Evolutionary conservation across 53 echinoderm and acorn worm species (phyloP).

Genomic region (Arbacia lixula): DNA sequence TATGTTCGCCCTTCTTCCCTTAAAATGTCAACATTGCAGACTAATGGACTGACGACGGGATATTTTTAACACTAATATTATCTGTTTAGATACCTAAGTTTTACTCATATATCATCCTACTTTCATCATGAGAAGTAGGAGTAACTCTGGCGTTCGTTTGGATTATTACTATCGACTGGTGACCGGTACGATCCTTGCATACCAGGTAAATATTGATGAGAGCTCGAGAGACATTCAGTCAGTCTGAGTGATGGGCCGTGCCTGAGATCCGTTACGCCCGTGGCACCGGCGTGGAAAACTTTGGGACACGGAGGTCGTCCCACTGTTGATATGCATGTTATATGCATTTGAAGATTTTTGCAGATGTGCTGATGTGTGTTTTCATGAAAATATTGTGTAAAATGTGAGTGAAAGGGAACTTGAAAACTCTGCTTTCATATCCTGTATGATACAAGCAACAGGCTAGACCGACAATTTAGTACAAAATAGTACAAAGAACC

Average conservation of each 20-base stretch:
- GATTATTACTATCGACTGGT: slow-evolving; percentile 88
- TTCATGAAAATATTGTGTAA: too few species aligned
- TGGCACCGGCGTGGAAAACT: not conserved
- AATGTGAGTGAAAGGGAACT: too few species aligned
- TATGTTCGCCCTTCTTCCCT: not conserved
- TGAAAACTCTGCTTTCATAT: too few species aligned
- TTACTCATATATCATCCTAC: too few species aligned
- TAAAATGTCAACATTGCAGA: slow-evolving; percentile 18
- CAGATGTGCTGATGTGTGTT: too few species aligned
- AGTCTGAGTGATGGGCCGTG: not conserved
- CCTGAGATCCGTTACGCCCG: not conserved
- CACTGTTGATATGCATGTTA: not conserved
- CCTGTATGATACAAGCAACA: too few species aligned
- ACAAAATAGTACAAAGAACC: too few species aligned
- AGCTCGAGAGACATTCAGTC: not conserved
- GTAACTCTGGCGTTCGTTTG: slow-evolving; percentile 95
- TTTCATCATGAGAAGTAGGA: slow-evolving; percentile 87
- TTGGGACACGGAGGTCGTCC: not conserved
- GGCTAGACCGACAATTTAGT: too few species aligned
- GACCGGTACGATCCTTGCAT: slow-evolving; percentile 75
- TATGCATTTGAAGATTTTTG: too few species aligned
- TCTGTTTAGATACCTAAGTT: too few species aligned
- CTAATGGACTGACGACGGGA: not conserved
- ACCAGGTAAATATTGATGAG: slow-evolving; percentile 67
- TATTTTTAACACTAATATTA: not conserved